A percentile compares a stretch with the other conserved stretches of the same genome.
These are phyloP conservation scores for Gastracanthus pulcherrimus DNA, from an alignment of 2,888 invertebrate genomes.

Conservation along the genomic window DNA sequence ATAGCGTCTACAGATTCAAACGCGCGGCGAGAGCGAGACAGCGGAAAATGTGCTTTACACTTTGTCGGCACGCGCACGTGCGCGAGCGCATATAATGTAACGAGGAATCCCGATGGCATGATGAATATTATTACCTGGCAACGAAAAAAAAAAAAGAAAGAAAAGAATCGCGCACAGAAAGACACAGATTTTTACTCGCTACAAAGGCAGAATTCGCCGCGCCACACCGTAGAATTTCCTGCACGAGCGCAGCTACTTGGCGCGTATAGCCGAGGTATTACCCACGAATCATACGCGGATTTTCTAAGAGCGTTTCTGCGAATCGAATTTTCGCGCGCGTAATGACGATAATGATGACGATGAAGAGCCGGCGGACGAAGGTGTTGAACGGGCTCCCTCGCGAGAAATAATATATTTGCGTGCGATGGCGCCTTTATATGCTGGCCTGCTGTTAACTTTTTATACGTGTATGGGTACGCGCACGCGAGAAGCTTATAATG, in stretches of 20 bases:
- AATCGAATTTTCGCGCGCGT: conserved; percentile 25
- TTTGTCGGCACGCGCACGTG: conserved; percentile 31
- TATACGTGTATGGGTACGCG: not conserved
- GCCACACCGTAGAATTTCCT: conserved; percentile 21
- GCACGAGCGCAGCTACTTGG: not conserved
- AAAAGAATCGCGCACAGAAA: not conserved
- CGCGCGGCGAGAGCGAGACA: not conserved
- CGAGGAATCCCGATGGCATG: conserved; percentile 41
- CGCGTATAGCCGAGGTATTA: no score
- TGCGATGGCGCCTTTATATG: conserved; percentile 19
- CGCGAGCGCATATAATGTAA: not conserved
- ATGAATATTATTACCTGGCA: conserved; percentile 47
- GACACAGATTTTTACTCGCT: not conserved
- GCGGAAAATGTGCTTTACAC: conserved; percentile 19
- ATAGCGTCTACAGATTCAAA: not conserved
- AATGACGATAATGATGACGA: conserved; percentile 42
- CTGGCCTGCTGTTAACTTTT: no score
- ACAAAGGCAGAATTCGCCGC: not conserved
- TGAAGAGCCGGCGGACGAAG: conserved; percentile 21
- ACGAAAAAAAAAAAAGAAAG: not conserved
- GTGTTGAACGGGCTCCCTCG: conserved; percentile 9
- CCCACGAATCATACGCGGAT: not conserved
- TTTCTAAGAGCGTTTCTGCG: conserved; percentile 43
- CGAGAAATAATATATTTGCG: no score
- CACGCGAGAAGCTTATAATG: not conserved